phyloP scores from a whole-genome alignment of 2,888 invertebrate species.

The Drosophila macrothrix region DNA sequence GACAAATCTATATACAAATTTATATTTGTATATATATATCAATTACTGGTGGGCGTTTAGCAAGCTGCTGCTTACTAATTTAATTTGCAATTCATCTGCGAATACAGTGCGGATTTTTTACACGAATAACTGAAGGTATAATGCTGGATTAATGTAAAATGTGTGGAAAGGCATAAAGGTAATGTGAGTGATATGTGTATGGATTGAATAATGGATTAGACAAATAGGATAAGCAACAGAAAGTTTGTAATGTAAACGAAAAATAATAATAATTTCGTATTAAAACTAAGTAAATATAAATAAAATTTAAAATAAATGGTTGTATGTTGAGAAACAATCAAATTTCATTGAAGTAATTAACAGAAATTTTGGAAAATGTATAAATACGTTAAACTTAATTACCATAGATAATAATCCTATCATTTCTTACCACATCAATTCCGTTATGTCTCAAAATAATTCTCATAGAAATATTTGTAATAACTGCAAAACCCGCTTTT shows the following conservation, averaged over 20 bases:
- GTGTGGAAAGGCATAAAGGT: constrained; percentile 3
- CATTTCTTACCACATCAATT: neutral
- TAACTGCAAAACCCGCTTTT: neutral
- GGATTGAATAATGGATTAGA: neutral
- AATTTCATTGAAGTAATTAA: neutral
- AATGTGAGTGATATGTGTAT: constrained; percentile 4
- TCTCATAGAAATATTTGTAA: neutral
- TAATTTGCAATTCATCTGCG: constrained; percentile 36
- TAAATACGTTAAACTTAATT: neutral
- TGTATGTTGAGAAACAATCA: neutral
- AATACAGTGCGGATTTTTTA: constrained; percentile 36
- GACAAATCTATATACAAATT: neutral
- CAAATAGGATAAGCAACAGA: neutral
- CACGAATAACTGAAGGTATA: constrained; percentile 13
- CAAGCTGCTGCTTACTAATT: constrained; percentile 46
- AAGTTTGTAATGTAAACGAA: neutral
- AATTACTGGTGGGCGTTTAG: constrained; percentile 59
- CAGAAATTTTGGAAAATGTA: neutral
- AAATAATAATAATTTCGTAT: neutral
- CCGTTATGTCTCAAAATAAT: neutral
- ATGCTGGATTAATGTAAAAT: constrained; percentile 17
- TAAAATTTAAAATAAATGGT: neutral
- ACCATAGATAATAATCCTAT: too few relatives aligned
- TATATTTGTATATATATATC: neutral
- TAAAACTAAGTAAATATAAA: neutral